These are phyloP conservation scores for Butorides virescens DNA, from an alignment of 2,113 vertebrate species.

Conservation along the genomic window DNA sequence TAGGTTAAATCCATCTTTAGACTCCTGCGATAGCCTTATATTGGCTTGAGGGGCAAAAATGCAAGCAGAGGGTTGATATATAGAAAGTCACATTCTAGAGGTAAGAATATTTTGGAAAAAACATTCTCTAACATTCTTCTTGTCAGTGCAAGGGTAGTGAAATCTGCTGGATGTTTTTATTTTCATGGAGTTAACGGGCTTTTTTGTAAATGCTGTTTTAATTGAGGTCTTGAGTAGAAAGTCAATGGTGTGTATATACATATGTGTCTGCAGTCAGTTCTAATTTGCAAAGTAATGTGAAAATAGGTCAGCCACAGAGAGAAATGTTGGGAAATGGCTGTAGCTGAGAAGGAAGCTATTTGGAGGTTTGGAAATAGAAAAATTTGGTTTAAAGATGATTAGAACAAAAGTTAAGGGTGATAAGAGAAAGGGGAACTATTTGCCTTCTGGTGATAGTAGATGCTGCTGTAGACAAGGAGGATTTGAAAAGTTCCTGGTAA, in stretches of 20 bases:
- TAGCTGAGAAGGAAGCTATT: not conserved
- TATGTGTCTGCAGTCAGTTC: constrained; percentile 58
- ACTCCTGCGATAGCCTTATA: not conserved
- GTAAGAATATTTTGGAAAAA: not conserved
- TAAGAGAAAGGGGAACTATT: not conserved
- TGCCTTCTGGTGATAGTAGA: not conserved
- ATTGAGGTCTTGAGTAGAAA: constrained; percentile 50
- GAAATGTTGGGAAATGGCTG: constrained; percentile 4
- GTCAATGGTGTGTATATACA: constrained; percentile 50
- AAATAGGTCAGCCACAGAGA: constrained; percentile 59
- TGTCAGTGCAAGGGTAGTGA: not conserved
- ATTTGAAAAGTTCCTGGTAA: not conserved
- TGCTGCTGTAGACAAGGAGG: not conserved
- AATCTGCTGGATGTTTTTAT: constrained; percentile 34
- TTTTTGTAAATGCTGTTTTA: constrained; percentile 44
- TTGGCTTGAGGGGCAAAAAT: not conserved
- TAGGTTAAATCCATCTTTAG: not conserved
- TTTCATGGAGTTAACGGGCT: not conserved
- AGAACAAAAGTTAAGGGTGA: not conserved
- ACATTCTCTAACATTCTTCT: not conserved
- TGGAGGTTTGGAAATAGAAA: not conserved
- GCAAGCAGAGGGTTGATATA: not conserved
- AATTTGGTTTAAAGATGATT: not conserved
- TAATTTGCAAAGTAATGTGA: constrained; percentile 54
- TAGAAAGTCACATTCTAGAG: not conserved